phyloP scores from a whole-genome alignment of 92 coral and sea anemone genomes.

The Phenganax marumi region DNA sequence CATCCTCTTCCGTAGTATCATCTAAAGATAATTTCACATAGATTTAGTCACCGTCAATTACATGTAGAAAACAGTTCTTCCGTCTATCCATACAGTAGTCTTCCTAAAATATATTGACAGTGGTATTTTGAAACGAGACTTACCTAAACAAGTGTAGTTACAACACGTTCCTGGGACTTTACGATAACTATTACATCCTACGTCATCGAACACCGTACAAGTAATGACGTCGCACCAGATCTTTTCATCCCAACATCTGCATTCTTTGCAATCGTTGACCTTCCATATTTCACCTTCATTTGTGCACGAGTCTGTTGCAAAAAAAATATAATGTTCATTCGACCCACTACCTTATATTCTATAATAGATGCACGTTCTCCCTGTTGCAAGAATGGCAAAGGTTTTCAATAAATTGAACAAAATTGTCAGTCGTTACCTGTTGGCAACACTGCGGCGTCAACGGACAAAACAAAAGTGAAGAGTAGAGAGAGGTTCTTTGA shows the following conservation, averaged over 20 bases:
- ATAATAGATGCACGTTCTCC: no score
- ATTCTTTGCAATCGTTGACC: conserved; percentile 31
- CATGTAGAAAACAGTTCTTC: no score
- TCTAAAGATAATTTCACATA: no score
- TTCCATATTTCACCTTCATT: conserved; percentile 27
- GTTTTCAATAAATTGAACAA: no score
- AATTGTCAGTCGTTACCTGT: neutral
- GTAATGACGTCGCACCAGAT: conserved; percentile 38
- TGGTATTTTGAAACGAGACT: no score
- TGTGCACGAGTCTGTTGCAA: conserved; percentile 7
- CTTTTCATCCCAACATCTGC: conserved; percentile 29
- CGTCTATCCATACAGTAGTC: no score
- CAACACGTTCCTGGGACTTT: conserved; percentile 44
- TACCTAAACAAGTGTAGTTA: conserved; percentile 26
- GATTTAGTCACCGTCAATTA: no score
- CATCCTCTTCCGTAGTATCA: no score
- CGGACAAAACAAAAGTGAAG: neutral
- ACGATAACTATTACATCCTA: conserved; percentile 31
- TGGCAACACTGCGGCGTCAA: neutral
- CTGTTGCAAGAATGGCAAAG: no score
- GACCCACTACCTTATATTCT: no score
- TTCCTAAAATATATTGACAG: no score
- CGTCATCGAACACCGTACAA: conserved; percentile 35
- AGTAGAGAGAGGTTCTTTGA: neutral
- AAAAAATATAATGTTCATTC: neutral